phyloP scores from a whole-genome alignment of 2,888 invertebrate genomes.

The Baronia brevicornis region DNA sequence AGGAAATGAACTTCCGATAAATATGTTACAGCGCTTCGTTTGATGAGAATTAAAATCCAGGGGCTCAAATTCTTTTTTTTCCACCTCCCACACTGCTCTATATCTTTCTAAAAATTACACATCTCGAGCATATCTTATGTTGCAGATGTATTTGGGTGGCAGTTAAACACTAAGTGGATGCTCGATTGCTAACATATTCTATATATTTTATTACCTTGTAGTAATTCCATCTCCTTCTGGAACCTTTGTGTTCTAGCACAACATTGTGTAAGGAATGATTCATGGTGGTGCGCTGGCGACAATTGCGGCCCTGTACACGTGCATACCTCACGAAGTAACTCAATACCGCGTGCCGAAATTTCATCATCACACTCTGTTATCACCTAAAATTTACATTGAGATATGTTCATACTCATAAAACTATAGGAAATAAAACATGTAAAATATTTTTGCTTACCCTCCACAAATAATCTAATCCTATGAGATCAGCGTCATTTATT shows the following conservation, averaged over 20 bases:
- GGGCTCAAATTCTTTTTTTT: too few species aligned
- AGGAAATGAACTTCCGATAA: too few species aligned
- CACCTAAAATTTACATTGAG: constrained; percentile 63
- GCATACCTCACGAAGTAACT: constrained; percentile 92
- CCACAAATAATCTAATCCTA: constrained; percentile 98
- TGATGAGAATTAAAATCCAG: too few species aligned
- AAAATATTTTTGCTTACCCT: constrained; percentile 72
- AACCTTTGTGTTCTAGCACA: constrained; percentile 90
- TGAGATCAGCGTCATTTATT: constrained; percentile 95
- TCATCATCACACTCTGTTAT: constrained; percentile 94
- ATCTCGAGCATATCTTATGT: too few species aligned
- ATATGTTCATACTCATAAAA: neutral
- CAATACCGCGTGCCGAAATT: constrained; percentile 93
- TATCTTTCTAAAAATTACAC: too few species aligned
- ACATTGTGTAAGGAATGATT: constrained; percentile 93
- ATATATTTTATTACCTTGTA: too few species aligned
- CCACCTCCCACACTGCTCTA: too few species aligned
- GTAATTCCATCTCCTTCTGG: constrained; percentile 86
- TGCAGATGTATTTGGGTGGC: too few species aligned
- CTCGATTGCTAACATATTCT: too few species aligned
- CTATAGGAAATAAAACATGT: constrained; percentile 1
- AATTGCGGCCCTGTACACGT: constrained; percentile 94
- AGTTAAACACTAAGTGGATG: too few species aligned
- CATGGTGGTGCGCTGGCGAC: constrained; percentile 89
- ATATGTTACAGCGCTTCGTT: too few species aligned